These are phyloP conservation scores for Diplogasteroides magnus DNA, from an alignment of 1,140 invertebrate species.

Conservation along the genomic window DNA sequence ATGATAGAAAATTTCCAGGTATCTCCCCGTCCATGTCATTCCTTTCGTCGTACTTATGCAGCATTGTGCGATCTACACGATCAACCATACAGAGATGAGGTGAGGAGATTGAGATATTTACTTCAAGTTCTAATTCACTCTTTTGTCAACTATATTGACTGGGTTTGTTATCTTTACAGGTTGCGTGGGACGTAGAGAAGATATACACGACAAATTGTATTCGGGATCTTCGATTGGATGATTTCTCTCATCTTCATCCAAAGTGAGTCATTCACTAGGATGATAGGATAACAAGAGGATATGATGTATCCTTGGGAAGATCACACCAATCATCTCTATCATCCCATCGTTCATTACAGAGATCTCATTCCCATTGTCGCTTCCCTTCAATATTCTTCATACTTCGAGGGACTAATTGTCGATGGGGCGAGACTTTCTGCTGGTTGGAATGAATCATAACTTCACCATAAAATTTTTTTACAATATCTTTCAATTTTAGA, in stretches of 20 bases:
- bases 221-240: constrained; percentile 46
- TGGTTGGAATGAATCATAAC: too few relatives aligned
- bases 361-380: constrained; percentile 50
- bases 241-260: constrained; percentile 47
- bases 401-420: constrained; percentile 45
- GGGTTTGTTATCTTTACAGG: too few relatives aligned
- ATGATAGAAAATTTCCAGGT: constrained; percentile 38
- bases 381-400: constrained; percentile 47
- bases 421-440: constrained; percentile 40
- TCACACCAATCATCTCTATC: constrained; percentile 1
- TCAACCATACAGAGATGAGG: constrained; percentile 50
- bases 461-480: too few relatives aligned
- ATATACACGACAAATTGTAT: constrained; percentile 51
- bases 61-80: constrained; percentile 52
- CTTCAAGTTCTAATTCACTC: constrained; percentile 17
- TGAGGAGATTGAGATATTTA: constrained; percentile 38
- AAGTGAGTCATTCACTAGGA: constrained; percentile 38
- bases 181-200: constrained; percentile 49
- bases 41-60: constrained; percentile 50
- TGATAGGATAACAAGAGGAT: too few relatives aligned
- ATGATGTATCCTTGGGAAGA: too few relatives aligned
- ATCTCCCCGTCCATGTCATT: constrained; percentile 44
- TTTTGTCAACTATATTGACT: too few relatives aligned
- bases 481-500: too few relatives aligned
- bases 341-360: constrained; percentile 37